These are phyloP conservation scores for Cliona cf. orientalis DNA, from an alignment of 37 sponge, comb jelly and placozoan genomes.

Conservation along the genomic window DNA sequence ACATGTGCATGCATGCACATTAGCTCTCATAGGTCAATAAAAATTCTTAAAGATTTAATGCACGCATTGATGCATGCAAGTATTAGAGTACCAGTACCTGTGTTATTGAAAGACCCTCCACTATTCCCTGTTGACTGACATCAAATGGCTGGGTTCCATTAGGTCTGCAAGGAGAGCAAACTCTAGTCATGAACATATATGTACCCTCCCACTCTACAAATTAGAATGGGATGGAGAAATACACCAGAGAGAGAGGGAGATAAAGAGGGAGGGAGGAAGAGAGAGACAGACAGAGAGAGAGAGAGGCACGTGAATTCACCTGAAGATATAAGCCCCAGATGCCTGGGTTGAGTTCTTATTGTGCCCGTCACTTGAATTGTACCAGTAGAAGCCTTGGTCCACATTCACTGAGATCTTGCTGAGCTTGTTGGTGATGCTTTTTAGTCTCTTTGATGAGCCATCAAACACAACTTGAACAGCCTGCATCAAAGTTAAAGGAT, in stretches of 20 bases:
- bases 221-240: neutral
- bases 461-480: constrained; percentile 43
- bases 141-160: neutral
- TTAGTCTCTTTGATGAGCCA: constrained; percentile 46
- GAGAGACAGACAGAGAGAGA: neutral
- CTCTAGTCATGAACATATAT: no score
- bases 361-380: constrained; percentile 80
- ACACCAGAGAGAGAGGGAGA: neutral
- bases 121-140: neutral
- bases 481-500: no score
- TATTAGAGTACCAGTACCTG: no score
- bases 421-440: constrained; percentile 23
- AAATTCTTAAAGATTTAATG: no score
- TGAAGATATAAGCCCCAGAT: constrained; percentile 95
- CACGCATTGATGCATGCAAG: no score
- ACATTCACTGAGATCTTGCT: constrained; percentile 11
- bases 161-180: neutral
- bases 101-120: neutral
- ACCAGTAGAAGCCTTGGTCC: constrained; percentile 84
- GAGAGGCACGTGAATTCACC: constrained; percentile 4
- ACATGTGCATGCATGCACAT: no score
- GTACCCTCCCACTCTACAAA: no score
- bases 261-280: neutral
- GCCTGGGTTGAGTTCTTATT: constrained; percentile 62
- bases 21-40: no score